These are phyloP conservation scores for Apotomis capreana DNA, from an alignment of 2,888 invertebrate species.

Conservation along the genomic window DNA sequence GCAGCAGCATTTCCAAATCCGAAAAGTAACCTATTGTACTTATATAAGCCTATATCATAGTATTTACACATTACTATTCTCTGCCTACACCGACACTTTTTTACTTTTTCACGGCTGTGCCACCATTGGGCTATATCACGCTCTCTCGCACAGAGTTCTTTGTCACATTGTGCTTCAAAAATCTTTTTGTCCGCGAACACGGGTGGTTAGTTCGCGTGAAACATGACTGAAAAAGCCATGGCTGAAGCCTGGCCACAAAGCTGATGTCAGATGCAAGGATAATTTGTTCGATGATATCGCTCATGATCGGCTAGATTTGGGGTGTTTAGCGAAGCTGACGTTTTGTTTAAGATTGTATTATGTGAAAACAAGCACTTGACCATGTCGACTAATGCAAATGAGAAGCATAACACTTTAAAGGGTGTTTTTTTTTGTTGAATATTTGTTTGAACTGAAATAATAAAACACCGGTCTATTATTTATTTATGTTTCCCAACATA, in stretches of 20 bases:
- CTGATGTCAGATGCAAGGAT: not conserved
- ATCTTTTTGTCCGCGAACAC: constrained; percentile 20
- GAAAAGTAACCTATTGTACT: too few relatives aligned
- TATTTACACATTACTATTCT: not conserved
- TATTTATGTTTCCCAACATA: too few relatives aligned
- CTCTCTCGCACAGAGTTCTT: constrained; percentile 7
- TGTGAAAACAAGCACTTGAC: too few relatives aligned
- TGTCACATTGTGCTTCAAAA: constrained; percentile 25
- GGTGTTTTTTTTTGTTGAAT: too few relatives aligned
- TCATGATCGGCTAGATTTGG: not conserved
- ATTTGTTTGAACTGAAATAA: too few relatives aligned
- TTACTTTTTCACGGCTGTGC: not conserved
- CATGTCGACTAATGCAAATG: too few relatives aligned
- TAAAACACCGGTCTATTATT: too few relatives aligned
- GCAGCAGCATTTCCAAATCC: too few relatives aligned
- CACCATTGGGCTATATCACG: not conserved
- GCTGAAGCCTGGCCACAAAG: not conserved
- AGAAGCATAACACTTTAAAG: too few relatives aligned
- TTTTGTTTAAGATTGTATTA: too few relatives aligned
- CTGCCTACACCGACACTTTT: not conserved
- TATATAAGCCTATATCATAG: too few relatives aligned
- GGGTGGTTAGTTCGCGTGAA: constrained; percentile 13
- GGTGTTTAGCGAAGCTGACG: too few relatives aligned
- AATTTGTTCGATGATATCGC: not conserved
- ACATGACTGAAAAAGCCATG: constrained; percentile 15